A percentile compares a stretch with the other conserved stretches of the same genome.
phyloP scores from a whole-genome alignment of 1,140 invertebrate genomes.

The Drosophila prosaltans region DNA sequence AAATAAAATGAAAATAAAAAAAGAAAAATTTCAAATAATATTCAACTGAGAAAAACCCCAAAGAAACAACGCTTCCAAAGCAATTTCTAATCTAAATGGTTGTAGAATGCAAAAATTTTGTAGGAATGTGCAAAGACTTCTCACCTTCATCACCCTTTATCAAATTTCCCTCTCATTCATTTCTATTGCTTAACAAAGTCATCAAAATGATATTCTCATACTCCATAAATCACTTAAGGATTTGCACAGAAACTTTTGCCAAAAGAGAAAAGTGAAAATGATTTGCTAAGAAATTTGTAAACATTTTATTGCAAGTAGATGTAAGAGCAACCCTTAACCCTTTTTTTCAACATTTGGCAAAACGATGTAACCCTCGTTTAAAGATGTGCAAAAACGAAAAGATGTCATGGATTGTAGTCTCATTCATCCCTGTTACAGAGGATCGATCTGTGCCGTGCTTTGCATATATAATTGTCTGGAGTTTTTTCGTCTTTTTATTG shows the following conservation, averaged over 20 bases:
- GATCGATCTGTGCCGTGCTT: constrained; percentile 34
- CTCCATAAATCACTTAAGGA: constrained; percentile 59
- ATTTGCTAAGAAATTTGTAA: constrained; percentile 76
- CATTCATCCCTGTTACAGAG: constrained; percentile 10
- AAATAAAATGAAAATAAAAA: too few relatives aligned
- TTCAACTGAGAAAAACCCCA: too few relatives aligned
- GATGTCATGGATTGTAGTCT: neutral
- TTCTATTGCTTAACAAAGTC: constrained; percentile 10
- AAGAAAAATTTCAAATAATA: too few relatives aligned
- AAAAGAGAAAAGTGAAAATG: constrained; percentile 57
- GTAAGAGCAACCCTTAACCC: constrained; percentile 21
- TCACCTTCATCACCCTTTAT: neutral
- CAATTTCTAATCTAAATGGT: too few relatives aligned
- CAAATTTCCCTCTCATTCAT: neutral
- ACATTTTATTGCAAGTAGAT: constrained; percentile 61
- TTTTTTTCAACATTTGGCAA: constrained; percentile 38
- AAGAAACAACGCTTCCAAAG: too few relatives aligned
- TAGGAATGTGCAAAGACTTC: too few relatives aligned
- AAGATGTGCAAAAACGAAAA: constrained; percentile 25
- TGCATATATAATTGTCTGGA: constrained; percentile 47
- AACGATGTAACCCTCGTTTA: constrained; percentile 22
- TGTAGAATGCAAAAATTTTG: too few relatives aligned
- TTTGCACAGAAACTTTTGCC: constrained; percentile 32
- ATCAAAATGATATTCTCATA: constrained; percentile 6
- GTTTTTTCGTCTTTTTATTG: constrained; percentile 55